A percentile compares a stretch with the other conserved stretches of the same genome.
These are phyloP conservation scores for Machaerirhynchus nigripectus DNA, from an alignment of 2,113 vertebrate species.

Conservation along the genomic window DNA sequence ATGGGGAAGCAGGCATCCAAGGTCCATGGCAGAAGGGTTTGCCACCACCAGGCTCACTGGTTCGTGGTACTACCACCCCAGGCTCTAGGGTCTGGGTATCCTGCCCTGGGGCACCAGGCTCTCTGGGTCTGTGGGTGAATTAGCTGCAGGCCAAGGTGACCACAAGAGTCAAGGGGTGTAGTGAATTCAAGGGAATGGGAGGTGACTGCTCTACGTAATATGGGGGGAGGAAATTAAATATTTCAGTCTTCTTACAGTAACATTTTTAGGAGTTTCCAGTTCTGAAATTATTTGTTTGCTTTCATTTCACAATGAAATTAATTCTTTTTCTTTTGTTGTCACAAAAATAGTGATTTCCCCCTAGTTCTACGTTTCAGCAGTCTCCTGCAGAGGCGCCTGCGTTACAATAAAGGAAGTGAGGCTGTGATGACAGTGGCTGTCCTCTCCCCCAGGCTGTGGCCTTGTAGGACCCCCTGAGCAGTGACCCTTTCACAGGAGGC, in stretches of 20 bases:
- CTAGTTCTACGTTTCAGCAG: neutral
- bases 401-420: rapidly evolving
- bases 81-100: neutral
- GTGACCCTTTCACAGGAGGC: neutral
- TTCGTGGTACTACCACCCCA: rapidly evolving
- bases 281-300: neutral
- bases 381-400: neutral
- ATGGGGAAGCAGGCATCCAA: neutral
- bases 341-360: neutral
- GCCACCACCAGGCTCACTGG: neutral
- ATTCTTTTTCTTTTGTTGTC: neutral
- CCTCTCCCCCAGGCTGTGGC: neutral
- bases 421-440: neutral
- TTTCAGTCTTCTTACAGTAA: neutral
- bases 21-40: neutral
- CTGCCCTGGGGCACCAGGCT: rapidly evolving
- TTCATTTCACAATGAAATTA: neutral
- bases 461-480: neutral
- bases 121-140: neutral
- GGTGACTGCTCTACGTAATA: rapidly evolving
- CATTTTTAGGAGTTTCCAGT: neutral
- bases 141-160: neutral
- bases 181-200: neutral
- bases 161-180: neutral
- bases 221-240: neutral